Percentiles rank a stretch among this genome's conserved stretches.
Conservation (phyloP, 2,888 invertebrate genomes). For the Smittia aterrima region DNA sequence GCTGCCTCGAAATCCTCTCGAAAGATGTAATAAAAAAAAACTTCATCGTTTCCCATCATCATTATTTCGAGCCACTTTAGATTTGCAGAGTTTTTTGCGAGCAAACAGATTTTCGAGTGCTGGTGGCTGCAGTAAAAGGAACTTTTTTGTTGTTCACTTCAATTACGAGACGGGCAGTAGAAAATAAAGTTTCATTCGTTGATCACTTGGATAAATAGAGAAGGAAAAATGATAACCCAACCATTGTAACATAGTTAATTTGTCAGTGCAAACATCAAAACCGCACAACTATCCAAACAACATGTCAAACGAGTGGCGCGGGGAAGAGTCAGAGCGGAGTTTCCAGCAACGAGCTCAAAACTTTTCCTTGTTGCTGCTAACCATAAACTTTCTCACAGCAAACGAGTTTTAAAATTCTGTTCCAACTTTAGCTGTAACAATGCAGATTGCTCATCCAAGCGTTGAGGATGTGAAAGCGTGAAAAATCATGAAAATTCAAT, state of each 20-base stretch:
- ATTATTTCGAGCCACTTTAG: no score
- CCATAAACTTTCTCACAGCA: not conserved
- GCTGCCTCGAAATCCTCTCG: not conserved
- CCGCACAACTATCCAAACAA: constrained; percentile 10
- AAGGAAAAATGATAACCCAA: not conserved
- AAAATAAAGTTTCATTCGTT: not conserved
- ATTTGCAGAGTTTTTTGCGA: no score
- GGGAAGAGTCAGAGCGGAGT: no score
- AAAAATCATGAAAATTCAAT: constrained; percentile 14
- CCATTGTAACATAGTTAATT: constrained; percentile 5
- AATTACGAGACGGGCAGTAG: no score
- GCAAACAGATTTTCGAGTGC: no score
- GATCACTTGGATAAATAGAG: not conserved
- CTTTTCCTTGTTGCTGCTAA: not conserved
- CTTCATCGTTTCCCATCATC: no score
- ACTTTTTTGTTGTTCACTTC: no score
- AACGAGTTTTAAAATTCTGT: constrained; percentile 3
- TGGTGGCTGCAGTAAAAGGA: no score
- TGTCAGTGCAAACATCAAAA: not conserved
- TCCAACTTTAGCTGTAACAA: not conserved
- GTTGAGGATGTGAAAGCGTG: not conserved
- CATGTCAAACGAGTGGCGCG: not conserved
- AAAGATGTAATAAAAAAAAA: not conserved
- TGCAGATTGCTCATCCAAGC: not conserved
- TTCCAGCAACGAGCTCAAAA: not conserved